These are phyloP conservation scores for Xenus cinereus DNA, from an alignment of 2,113 vertebrate genomes.

Conservation along the genomic window DNA sequence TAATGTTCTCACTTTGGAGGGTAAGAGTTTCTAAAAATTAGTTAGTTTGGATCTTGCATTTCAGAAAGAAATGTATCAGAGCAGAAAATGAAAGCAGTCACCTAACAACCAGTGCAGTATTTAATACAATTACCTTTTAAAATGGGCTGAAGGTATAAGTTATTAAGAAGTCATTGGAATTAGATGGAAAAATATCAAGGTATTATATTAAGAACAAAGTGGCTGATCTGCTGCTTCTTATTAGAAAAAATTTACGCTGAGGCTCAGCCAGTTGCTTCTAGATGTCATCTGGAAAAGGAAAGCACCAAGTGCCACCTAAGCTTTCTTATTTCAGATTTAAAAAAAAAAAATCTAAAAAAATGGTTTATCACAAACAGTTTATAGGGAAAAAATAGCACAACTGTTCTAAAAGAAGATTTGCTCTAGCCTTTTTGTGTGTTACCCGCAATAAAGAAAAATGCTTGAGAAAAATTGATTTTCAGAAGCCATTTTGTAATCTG, in stretches of 20 bases:
- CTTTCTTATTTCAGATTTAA: not conserved
- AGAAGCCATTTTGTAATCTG: not conserved
- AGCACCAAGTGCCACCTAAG: not conserved
- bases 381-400: not conserved
- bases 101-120: not conserved
- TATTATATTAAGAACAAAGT: not conserved
- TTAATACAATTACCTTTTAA: not conserved
- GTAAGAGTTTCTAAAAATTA: not conserved
- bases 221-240: not conserved
- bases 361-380: not conserved
- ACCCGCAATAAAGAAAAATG: not conserved
- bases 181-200: not conserved
- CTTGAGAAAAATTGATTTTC: not conserved
- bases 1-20: not conserved
- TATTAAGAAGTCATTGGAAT: not conserved
- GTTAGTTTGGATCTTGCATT: not conserved
- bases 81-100: not conserved
- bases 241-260: not conserved
- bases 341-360: not conserved
- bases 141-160: not conserved
- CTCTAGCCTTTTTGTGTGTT: not conserved
- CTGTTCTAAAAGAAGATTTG: not conserved
- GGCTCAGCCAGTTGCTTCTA: not conserved
- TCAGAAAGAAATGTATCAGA: not conserved
- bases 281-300: not conserved